phyloP scores from a whole-genome alignment of 1,140 invertebrate genomes.

The Neelides sp. region DNA sequence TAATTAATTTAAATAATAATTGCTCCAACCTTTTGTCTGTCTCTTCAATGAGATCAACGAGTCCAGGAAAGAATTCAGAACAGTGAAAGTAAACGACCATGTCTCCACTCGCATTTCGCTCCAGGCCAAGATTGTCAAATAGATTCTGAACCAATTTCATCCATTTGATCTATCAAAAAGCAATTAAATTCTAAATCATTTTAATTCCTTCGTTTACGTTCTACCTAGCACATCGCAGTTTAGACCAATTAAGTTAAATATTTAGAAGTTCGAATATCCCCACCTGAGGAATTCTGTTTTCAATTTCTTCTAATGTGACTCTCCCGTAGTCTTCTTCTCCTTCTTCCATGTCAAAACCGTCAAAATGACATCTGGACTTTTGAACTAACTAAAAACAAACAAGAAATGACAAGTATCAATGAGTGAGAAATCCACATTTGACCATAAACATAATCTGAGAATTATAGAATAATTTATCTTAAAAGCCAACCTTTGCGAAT shows the following conservation, averaged over 20 bases:
- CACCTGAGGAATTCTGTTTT: constrained; percentile 36
- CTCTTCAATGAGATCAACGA: constrained; percentile 36
- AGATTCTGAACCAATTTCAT: constrained; percentile 35
- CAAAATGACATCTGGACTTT: constrained; percentile 35
- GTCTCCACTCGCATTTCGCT: constrained; percentile 31
- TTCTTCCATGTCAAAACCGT: constrained; percentile 32
- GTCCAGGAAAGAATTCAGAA: constrained; percentile 39
- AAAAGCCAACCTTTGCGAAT: constrained; percentile 42
- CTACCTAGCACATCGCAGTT: too few relatives aligned
- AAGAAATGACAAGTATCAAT: constrained; percentile 1
- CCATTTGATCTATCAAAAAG: constrained; percentile 39
- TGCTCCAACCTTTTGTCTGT: constrained; percentile 34
- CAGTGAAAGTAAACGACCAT: constrained; percentile 41
- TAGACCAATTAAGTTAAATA: too few relatives aligned
- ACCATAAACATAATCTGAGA: background rate
- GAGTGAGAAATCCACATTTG: too few relatives aligned
- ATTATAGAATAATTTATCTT: background rate
- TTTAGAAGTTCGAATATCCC: too few relatives aligned
- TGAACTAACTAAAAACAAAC: constrained; percentile 20
- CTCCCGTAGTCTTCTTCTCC: constrained; percentile 39
- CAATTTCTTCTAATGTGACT: constrained; percentile 38
- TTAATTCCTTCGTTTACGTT: too few relatives aligned
- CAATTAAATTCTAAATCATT: too few relatives aligned
- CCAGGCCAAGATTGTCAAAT: constrained; percentile 32
- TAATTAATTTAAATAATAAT: background rate